Evolutionary conservation across 2,113 vertebrate genomes (phyloP), one percentile per base, ranked within the genome.

Genomic region (Hemibagrus wyckioides): DNA sequence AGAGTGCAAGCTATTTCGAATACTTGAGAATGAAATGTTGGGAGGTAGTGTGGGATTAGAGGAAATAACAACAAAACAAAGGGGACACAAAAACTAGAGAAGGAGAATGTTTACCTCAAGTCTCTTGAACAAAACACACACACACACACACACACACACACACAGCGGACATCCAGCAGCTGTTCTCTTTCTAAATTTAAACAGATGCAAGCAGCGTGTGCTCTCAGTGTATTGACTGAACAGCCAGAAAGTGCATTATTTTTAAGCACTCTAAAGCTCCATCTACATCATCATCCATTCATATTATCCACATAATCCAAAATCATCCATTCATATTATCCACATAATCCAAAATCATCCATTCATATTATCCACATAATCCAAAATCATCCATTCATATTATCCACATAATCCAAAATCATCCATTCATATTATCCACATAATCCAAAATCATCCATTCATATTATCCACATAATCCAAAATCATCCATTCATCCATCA

Each of bases 111-210:
- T 52, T 44, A 75, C 54, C 50, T 81, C 15, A 21, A 76, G 69
- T 76, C 56, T 33, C 50, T 54, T 76, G 4, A 80, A 23, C 19
- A 56, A 21, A 80, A 33, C 23, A 83, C 89, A 89, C 87, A 91
- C 82, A 52, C 85, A 80, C 79, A 89, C 52, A 87, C 52, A 75
- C 73, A 79, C 84, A 57, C 56, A 63, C 65, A 59, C 59, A 50
- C 61, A 69, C 63, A 81, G 10, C 14, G 54, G 84, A 79, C 67
- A 36, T 59, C 36, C n/a, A 87, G 85, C 85, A 86, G 85, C 88
- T 89, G 88, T 79, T 86, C 84, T 7, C 63, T 84, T 86, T 89
- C 85, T 87, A 89, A 89, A 83, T 84, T 86, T 89, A 86, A 88
- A 75, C 71, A 67, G 77, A 61, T 30, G 54, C 48, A 57, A 88